Percentiles rank a stretch among this genome's conserved stretches.
Evolutionary conservation across 2,113 vertebrate genomes (phyloP).

Genomic region (Notiomystis cincta): DNA sequence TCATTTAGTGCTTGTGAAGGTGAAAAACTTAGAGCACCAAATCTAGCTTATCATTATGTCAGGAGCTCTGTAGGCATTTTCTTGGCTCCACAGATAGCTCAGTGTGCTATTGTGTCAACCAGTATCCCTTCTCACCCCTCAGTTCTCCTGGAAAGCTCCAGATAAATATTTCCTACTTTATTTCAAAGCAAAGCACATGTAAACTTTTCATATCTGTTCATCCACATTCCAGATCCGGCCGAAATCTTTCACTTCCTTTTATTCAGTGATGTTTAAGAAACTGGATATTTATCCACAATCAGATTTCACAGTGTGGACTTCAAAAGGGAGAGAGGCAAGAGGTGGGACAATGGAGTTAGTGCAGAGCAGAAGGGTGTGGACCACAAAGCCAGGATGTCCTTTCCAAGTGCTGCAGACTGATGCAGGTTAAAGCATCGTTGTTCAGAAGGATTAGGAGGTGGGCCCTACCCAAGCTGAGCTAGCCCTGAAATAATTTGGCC

Average conservation of each 20-base stretch:
- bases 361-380: background rate
- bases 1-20: slow-evolving; percentile 27
- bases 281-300: background rate
- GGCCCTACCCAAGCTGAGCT: background rate
- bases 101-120: background rate
- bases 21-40: background rate
- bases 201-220: background rate
- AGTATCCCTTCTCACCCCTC: background rate
- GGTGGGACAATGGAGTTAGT: background rate
- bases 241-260: slow-evolving; percentile 28
- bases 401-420: background rate
- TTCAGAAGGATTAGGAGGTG: background rate
- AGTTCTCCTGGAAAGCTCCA: background rate
- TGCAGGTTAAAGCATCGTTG: background rate
- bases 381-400: background rate
- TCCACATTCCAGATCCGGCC: background rate
- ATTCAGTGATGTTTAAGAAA: slow-evolving; percentile 27
- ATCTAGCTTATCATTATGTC: background rate
- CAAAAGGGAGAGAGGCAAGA: background rate
- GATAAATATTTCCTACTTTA: background rate
- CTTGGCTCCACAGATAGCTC: background rate
- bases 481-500: background rate
- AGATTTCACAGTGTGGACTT: background rate
- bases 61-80: background rate
- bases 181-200: slow-evolving; percentile 16